Evolutionary conservation across 2,113 vertebrate species (phyloP).

Genomic region (Lamprologus speciosus): DNA sequence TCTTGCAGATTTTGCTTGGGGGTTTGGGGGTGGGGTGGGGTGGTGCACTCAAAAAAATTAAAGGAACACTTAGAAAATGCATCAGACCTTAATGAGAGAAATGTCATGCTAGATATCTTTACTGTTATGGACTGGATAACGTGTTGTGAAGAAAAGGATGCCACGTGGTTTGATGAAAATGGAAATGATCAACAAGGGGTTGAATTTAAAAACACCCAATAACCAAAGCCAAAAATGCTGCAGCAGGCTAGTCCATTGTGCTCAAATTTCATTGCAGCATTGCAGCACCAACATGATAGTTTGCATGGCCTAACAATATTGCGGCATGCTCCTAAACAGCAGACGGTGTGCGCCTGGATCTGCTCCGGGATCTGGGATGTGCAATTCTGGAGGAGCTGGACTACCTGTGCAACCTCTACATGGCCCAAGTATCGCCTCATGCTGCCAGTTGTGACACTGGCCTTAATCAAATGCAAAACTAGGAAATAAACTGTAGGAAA

Average conservation of each 20-base stretch:
- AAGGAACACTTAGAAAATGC: neutral
- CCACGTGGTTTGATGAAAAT: neutral
- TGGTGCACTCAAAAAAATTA: neutral
- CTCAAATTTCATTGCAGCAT: neutral
- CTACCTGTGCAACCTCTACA: neutral
- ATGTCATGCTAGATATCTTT: neutral
- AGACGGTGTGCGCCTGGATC: neutral
- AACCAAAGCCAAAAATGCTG: neutral
- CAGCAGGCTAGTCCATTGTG: neutral
- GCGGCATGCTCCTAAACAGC: neutral
- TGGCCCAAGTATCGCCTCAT: neutral
- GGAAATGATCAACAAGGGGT: neutral
- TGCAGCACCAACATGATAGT: neutral
- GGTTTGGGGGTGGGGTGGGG: neutral
- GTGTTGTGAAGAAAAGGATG: neutral
- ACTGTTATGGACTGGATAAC: neutral
- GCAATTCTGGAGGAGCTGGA: neutral
- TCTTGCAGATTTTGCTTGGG: neutral
- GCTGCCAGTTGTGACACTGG: neutral
- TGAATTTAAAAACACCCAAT: neutral
- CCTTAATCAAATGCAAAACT: neutral
- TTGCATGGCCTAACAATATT: neutral
- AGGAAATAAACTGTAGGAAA: neutral
- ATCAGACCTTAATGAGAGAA: neutral
- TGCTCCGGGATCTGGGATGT: neutral